Conservation (phyloP, 2,888 invertebrate genomes). For the Epistrophella euchroma region DNA sequence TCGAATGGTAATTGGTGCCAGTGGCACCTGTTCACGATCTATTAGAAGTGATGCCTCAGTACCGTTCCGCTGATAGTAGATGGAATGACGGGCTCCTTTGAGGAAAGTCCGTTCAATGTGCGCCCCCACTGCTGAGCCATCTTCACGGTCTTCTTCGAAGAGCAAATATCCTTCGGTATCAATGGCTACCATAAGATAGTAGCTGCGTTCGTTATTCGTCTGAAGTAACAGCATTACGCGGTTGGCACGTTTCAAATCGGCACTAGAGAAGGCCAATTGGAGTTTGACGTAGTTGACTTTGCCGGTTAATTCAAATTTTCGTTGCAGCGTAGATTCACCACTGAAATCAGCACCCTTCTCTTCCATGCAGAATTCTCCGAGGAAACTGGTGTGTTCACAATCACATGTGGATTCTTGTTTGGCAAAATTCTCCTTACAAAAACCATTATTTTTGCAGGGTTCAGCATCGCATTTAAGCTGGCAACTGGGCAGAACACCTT, state of each 20-base stretch:
- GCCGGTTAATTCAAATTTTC: conserved; percentile 88
- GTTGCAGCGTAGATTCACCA: conserved; percentile 92
- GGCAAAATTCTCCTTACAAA: conserved; percentile 94
- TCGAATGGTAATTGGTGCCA: conserved; percentile 88
- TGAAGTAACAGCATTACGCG: conserved; percentile 91
- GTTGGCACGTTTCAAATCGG: conserved; percentile 90
- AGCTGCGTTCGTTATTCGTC: conserved; percentile 93
- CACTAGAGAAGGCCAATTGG: conserved; percentile 94
- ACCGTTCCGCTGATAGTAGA: conserved; percentile 88
- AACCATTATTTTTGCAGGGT: conserved; percentile 94
- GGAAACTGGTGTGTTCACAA: conserved; percentile 95
- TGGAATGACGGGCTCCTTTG: conserved; percentile 91
- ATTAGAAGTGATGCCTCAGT: conserved; percentile 90
- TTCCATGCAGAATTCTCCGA: conserved; percentile 94
- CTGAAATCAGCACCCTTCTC: conserved; percentile 96
- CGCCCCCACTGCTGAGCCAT: conserved; percentile 87
- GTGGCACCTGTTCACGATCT: conserved; percentile 90
- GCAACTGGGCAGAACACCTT: conserved; percentile 91
- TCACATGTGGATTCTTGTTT: conserved; percentile 94
- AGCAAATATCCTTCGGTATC: conserved; percentile 93
- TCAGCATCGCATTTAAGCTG: conserved; percentile 94
- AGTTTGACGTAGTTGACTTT: conserved; percentile 91
- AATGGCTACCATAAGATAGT: conserved; percentile 92
- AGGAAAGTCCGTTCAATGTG: conserved; percentile 92
- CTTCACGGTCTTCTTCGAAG: conserved; percentile 93